Evolutionary conservation across 2,888 invertebrate genomes (phyloP).

Genomic region (Agrotis puta): DNA sequence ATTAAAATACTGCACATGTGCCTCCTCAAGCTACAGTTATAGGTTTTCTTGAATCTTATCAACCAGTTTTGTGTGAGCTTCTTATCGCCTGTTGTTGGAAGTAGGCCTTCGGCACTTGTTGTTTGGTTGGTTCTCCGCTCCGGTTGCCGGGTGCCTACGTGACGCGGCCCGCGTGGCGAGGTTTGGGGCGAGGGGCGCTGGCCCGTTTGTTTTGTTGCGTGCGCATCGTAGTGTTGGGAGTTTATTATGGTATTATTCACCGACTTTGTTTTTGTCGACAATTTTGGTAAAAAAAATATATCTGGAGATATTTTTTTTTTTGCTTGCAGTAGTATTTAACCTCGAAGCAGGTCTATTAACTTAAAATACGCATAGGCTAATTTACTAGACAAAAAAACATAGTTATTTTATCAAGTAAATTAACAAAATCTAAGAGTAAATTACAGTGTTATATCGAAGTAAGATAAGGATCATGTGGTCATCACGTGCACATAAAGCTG

Average conservation of each 20-base stretch:
- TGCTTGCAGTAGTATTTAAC: slow-evolving; percentile 1
- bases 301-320: fast-evolving
- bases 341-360: not conserved
- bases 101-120: slow-evolving; percentile 56
- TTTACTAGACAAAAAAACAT: not conserved
- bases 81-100: slow-evolving; percentile 58
- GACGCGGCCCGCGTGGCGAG: slow-evolving; percentile 87
- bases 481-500: slow-evolving; percentile 35
- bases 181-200: slow-evolving; percentile 72
- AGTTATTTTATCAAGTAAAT: not conserved
- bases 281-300: not conserved
- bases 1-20: too few relatives aligned
- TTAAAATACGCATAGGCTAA: not conserved
- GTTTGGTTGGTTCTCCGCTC: slow-evolving; percentile 53
- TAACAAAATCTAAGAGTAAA: not conserved
- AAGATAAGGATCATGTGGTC: slow-evolving; percentile 27
- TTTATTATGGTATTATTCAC: slow-evolving; percentile 44
- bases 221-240: slow-evolving; percentile 76
- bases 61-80: slow-evolving; percentile 6
- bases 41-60: slow-evolving; percentile 12
- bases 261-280: slow-evolving; percentile 60
- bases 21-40: not conserved
- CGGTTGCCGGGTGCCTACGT: slow-evolving; percentile 85
- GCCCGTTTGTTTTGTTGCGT: slow-evolving; percentile 85
- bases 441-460: not conserved